phyloP scores from a whole-genome alignment of 2,797 vertebrate species.

The Pachyuromys duprasi region DNA sequence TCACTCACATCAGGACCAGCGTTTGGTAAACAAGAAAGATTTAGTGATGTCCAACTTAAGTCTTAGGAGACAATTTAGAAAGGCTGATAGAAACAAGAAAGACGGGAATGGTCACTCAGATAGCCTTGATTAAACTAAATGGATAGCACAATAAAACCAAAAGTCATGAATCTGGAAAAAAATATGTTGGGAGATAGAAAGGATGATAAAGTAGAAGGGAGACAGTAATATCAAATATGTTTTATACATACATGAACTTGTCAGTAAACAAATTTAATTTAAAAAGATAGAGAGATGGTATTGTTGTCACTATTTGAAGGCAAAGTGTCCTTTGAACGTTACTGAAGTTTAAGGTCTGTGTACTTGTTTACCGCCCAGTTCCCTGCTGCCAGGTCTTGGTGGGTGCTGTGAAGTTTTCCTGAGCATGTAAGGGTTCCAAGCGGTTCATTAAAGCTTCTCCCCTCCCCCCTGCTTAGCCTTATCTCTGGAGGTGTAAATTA shows the following conservation, averaged over 20 bases:
- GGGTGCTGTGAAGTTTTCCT: slow-evolving; percentile 41
- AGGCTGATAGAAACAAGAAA: background rate
- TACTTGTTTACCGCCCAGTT: slow-evolving; percentile 36
- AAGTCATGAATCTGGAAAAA: background rate
- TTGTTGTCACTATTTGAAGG: slow-evolving; percentile 19
- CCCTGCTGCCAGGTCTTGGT: slow-evolving; percentile 34
- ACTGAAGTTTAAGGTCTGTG: background rate
- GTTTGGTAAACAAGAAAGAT: background rate
- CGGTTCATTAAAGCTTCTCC: slow-evolving; percentile 77
- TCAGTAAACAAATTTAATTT: background rate
- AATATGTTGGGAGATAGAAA: background rate
- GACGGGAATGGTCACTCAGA: rapidly evolving
- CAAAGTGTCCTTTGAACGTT: background rate
- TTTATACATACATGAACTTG: background rate
- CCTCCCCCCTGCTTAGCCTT: slow-evolving; percentile 70
- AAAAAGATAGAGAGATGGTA: too few species aligned
- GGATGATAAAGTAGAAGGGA: background rate
- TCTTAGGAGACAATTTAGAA: background rate
- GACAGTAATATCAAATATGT: background rate
- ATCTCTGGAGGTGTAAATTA: slow-evolving; percentile 82
- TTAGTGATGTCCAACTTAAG: background rate
- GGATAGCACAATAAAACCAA: background rate
- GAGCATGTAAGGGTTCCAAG: slow-evolving; percentile 49
- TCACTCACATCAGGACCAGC: background rate
- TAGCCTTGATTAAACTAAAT: background rate